Percentiles rank a stretch among this genome's conserved stretches.
phyloP scores from a whole-genome alignment of 2,888 invertebrate genomes.

The Dynastes hyllus region DNA sequence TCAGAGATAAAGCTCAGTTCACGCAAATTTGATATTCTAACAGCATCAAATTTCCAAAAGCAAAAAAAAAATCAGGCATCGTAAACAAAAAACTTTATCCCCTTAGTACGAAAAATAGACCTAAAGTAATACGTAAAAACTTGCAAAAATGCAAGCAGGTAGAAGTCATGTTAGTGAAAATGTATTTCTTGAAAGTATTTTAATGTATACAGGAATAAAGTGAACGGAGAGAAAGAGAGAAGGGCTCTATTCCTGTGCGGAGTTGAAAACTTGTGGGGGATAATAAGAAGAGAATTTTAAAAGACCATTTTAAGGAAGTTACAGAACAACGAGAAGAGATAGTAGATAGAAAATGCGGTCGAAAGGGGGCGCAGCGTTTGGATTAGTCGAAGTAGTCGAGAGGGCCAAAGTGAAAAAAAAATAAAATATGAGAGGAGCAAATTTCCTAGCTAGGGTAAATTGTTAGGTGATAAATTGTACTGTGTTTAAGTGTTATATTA shows the following conservation, averaged over 20 bases:
- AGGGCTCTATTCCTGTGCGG: not conserved
- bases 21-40: too few relatives aligned
- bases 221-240: not conserved
- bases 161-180: slow-evolving; percentile 27
- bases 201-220: slow-evolving; percentile 33
- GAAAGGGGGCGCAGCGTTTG: slow-evolving; percentile 9
- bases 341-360: slow-evolving; percentile 28
- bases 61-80: too few relatives aligned
- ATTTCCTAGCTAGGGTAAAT: slow-evolving; percentile 31
- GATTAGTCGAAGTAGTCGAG: slow-evolving; percentile 16
- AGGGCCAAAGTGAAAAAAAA: slow-evolving; percentile 1
- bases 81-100: not conserved
- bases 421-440: slow-evolving; percentile 38
- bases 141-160: slow-evolving; percentile 7
- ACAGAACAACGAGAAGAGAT: slow-evolving; percentile 33
- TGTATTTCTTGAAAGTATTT: slow-evolving; percentile 31
- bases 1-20: too few relatives aligned
- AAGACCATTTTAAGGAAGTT: slow-evolving; percentile 33
- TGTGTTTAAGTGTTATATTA: slow-evolving; percentile 6
- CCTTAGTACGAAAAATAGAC: not conserved
- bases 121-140: not conserved
- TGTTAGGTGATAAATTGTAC: slow-evolving; percentile 39
- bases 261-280: slow-evolving; percentile 25
- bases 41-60: too few relatives aligned
- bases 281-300: slow-evolving; percentile 42